Percentiles rank a stretch among this genome's conserved stretches.
Evolutionary conservation across 2,888 invertebrate species (phyloP).

Genomic region (Sepioteuthis lessoniana): DNA sequence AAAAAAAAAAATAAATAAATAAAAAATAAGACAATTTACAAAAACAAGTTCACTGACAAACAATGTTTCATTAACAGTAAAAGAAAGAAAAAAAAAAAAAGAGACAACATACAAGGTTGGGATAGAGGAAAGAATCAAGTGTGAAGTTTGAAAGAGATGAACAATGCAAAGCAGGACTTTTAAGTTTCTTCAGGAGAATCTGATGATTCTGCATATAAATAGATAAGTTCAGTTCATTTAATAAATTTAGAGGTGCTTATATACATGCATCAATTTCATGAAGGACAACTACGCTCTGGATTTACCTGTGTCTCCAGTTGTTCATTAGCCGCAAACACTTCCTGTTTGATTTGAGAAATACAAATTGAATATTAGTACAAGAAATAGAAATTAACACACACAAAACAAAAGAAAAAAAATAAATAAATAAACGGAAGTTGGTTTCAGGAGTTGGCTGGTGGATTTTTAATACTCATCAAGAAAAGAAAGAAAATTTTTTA

Average conservation of each 20-base stretch:
- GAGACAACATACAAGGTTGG: background rate
- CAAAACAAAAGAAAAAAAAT: no score
- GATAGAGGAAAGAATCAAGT: background rate
- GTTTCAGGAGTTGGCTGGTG: background rate
- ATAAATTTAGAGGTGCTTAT: background rate
- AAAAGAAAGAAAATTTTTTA: background rate
- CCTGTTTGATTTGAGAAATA: slow-evolving; percentile 38
- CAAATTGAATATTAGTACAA: background rate
- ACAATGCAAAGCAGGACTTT: background rate
- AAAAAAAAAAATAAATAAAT: no score
- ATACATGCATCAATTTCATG: background rate
- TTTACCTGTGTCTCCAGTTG: slow-evolving; percentile 37
- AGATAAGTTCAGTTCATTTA: background rate
- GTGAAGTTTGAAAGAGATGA: background rate
- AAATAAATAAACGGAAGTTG: background rate
- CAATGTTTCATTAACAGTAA: background rate
- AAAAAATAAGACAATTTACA: no score
- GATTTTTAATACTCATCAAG: no score
- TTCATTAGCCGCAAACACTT: background rate
- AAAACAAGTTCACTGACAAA: background rate
- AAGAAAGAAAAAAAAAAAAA: background rate
- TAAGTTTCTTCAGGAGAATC: background rate
- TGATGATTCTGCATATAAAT: background rate
- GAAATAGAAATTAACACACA: background rate
- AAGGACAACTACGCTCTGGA: background rate